phyloP scores from a whole-genome alignment of 2,113 vertebrate species.

The Cinclus cinclus region DNA sequence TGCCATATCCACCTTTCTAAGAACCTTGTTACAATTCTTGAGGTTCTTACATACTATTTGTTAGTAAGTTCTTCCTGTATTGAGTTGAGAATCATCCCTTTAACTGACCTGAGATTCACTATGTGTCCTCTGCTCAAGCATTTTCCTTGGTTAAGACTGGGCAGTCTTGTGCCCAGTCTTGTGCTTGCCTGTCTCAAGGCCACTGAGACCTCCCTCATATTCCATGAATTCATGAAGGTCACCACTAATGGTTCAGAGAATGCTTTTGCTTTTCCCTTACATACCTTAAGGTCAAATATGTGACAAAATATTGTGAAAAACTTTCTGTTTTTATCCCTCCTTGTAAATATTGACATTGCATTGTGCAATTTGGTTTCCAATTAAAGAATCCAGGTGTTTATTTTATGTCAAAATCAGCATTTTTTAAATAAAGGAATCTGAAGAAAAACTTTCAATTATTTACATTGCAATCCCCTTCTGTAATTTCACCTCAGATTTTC shows the following conservation, averaged over 20 bases:
- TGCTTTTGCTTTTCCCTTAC: neutral
- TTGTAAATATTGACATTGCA: neutral
- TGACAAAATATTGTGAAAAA: neutral
- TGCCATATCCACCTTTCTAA: neutral
- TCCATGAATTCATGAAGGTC: neutral
- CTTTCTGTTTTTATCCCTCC: neutral
- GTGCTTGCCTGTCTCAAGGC: neutral
- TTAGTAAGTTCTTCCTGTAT: neutral
- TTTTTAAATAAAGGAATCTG: neutral
- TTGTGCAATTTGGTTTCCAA: neutral
- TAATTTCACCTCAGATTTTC: neutral
- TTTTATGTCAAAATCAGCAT: neutral
- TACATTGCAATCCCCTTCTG: neutral
- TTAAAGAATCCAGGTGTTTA: neutral
- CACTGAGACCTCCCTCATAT: neutral
- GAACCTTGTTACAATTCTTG: neutral
- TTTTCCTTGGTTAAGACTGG: neutral
- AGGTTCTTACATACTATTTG: neutral
- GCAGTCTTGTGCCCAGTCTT: neutral
- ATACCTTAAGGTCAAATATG: neutral
- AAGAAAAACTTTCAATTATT: neutral
- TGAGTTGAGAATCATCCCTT: neutral
- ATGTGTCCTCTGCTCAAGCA: neutral
- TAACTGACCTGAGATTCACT: neutral
- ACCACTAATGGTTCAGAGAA: neutral